Base-by-base conservation (phyloP, 1,140 invertebrate genomes). In the Habropoda laboriosa region DNA sequence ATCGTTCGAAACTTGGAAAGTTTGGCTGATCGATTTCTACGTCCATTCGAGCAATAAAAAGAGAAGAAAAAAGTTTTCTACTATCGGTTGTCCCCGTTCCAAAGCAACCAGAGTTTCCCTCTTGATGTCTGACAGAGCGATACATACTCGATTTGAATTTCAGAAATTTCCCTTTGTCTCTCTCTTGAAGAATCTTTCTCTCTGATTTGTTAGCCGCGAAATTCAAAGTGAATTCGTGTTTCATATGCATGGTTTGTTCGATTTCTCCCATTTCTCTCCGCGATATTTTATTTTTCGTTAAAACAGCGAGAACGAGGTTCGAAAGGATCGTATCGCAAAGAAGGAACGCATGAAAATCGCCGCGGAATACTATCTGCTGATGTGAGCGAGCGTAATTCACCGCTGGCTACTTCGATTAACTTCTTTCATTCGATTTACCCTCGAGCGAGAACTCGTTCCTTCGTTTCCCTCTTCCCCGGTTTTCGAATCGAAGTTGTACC, bases 341-440 rank as follows among this genome's bases (percentile, higher is more conserved):
- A n/a, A 4, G 47, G 7, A 21, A 6, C 5, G 3, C 18, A 21
- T 5, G 18, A 6, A 21, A 49, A 21, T 35, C 18, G 18, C 32
- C 16, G 30, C 58, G 32, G n/a, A 24, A 24, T n/a, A 40, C 24
- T 18, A 24, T 13, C 27, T 2, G 18, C 10, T 21, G 21, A 2
- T 16, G 45, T 45, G 30, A 45, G 16, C 35, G 21, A 66, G 60
- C 57, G 49, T 63, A 70, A 72, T 73, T 61, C 18, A 53, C 35
- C 49, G 21, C 3, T 49, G 21, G 13, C 24, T 21, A 13, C 3
- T 42, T 68, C 71, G n/a, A 70, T 40, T 51, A 67, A 83, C 32
- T 83, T 72, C 35, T 64, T 42, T 72, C 12, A 72, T 63, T 42
- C 57, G 57, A 72, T 79, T n/a, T 79, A 79, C 32, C 24, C 8